A percentile compares a stretch with the other conserved stretches of the same genome.
These are phyloP conservation scores for Nysson spinosus DNA, from an alignment of 2,888 invertebrate species.

Conservation along the genomic window DNA sequence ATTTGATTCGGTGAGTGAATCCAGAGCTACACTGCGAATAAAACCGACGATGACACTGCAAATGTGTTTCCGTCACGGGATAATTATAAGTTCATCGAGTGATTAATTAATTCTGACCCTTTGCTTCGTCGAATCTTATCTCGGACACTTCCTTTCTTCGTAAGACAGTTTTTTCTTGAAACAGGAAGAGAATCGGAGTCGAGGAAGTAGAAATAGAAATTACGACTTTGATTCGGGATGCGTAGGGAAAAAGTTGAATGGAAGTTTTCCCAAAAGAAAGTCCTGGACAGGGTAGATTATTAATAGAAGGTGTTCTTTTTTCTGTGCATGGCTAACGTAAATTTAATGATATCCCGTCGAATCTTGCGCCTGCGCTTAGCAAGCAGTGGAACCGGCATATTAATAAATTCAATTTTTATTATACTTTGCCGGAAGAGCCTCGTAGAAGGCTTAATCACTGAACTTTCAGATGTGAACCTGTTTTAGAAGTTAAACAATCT, in stretches of 20 bases:
- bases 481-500: neutral
- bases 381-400: no score
- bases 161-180: neutral
- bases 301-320: neutral
- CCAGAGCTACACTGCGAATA: no score
- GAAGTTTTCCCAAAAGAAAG: neutral
- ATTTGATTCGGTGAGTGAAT: no score
- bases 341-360: no score
- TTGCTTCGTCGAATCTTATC: neutral
- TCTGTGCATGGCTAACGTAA: neutral
- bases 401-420: constrained; percentile 8
- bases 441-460: neutral
- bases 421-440: neutral
- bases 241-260: no score
- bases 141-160: no score
- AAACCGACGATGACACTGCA: no score
- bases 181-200: neutral
- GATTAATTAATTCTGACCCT: constrained; percentile 3
- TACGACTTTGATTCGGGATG: no score
- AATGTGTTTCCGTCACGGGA: no score
- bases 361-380: no score
- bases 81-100: neutral
- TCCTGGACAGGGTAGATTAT: neutral
- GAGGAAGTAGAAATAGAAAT: neutral
- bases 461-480: neutral